These are phyloP conservation scores for Adela reaumurella DNA, from an alignment of 2,888 invertebrate species.

Conservation along the genomic window DNA sequence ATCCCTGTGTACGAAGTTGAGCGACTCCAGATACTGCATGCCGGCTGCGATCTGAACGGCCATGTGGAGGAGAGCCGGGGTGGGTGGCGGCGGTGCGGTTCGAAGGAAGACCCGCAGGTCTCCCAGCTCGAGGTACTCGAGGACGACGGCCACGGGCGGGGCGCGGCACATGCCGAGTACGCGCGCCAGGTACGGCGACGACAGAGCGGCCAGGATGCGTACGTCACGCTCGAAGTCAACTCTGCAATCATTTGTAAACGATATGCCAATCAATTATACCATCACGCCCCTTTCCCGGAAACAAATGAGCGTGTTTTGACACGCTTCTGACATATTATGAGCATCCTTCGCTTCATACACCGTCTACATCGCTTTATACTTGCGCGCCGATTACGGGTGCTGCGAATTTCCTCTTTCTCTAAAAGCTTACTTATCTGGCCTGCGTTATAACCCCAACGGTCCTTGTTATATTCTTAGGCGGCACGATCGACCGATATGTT, in stretches of 20 bases:
- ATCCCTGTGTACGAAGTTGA: conserved; percentile 89
- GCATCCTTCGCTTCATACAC: no score
- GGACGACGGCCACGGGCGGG: conserved; percentile 74
- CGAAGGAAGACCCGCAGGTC: conserved; percentile 80
- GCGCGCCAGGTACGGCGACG: conserved; percentile 72
- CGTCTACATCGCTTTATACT: no score
- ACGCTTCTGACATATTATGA: no score
- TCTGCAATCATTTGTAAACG: conserved; percentile 43
- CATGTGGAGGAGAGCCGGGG: conserved; percentile 70
- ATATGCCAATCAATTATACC: no score
- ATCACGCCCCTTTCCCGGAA: no score
- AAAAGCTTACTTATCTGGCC: no score
- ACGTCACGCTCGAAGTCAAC: conserved; percentile 84
- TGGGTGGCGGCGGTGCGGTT: conserved; percentile 63
- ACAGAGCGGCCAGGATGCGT: conserved; percentile 78
- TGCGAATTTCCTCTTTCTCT: no score
- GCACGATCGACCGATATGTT: no score
- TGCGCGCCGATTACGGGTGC: no score
- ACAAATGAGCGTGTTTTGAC: no score
- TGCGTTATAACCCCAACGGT: no score
- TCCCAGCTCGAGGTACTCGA: conserved; percentile 80
- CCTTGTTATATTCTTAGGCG: no score
- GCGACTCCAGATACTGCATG: conserved; percentile 83
- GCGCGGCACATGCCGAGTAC: conserved; percentile 74
- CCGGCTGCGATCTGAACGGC: conserved; percentile 85